Evolutionary conservation across 2,113 vertebrate genomes (phyloP).

Genomic region (Thalassarche chlororhynchos): DNA sequence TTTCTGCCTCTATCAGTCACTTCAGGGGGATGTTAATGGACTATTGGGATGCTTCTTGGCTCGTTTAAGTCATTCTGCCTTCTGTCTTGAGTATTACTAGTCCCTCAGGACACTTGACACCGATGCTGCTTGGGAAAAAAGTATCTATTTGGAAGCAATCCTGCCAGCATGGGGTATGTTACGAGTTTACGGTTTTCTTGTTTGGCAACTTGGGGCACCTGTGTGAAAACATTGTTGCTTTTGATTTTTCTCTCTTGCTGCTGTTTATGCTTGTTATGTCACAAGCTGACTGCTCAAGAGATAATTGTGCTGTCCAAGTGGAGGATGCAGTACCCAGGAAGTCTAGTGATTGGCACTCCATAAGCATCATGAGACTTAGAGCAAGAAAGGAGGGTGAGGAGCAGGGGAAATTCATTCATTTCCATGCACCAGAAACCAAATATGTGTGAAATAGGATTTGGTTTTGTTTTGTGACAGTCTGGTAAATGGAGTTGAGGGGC

Average conservation of each 20-base stretch:
- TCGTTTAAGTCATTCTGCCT: not conserved
- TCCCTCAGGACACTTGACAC: not conserved
- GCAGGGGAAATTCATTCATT: not conserved
- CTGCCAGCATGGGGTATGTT: not conserved
- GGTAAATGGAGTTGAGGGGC: not conserved
- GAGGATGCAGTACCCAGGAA: not conserved
- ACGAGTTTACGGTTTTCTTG: not conserved
- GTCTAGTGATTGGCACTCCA: not conserved
- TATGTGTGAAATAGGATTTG: not conserved
- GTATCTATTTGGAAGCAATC: not conserved
- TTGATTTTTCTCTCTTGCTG: not conserved
- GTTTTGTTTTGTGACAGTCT: not conserved
- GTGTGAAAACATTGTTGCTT: slow-evolving; percentile 10
- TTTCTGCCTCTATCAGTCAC: not conserved
- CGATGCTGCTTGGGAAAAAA: not conserved
- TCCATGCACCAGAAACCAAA: not conserved
- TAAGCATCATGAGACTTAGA: not conserved
- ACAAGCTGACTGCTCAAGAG: not conserved
- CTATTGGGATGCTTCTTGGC: not conserved
- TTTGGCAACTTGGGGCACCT: slow-evolving; percentile 14
- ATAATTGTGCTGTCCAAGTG: not conserved
- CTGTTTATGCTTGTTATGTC: not conserved
- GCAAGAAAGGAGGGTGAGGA: not conserved
- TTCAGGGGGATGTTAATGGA: not conserved
- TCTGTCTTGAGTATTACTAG: not conserved